Conservation (phyloP, 2,797 vertebrate genomes). For the Molossus alvarezi region DNA sequence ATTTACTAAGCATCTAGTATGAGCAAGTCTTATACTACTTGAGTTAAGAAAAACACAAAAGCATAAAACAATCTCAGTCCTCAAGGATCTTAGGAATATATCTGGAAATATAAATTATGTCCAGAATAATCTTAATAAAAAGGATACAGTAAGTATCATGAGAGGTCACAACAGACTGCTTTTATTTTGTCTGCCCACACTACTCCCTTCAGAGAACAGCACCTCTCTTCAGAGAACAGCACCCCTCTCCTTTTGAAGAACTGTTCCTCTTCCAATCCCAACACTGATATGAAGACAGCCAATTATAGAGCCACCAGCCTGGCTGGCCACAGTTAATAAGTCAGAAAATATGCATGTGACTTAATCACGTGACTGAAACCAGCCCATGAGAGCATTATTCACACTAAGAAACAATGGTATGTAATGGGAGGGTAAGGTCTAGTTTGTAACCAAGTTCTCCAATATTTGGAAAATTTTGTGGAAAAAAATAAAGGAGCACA, state of each 20-base stretch:
- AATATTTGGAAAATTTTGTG: not conserved
- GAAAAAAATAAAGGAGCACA: not conserved
- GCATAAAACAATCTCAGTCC: slow-evolving; percentile 13
- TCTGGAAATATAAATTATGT: not conserved
- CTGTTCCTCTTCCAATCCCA: not conserved
- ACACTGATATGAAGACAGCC: not conserved
- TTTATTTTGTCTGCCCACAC: not conserved
- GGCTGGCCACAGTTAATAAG: not conserved
- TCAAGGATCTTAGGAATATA: not conserved
- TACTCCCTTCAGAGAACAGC: not conserved
- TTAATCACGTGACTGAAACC: not conserved
- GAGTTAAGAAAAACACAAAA: slow-evolving; percentile 43
- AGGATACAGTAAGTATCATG: not conserved
- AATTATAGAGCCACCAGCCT: not conserved
- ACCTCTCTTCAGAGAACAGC: not conserved
- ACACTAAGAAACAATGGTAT: not conserved
- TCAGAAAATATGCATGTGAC: not conserved
- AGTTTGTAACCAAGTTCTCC: not conserved
- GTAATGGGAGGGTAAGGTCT: not conserved
- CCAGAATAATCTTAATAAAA: not conserved
- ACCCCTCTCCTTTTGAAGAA: not conserved
- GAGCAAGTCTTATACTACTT: not conserved
- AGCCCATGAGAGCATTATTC: not conserved
- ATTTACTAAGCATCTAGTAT: not conserved
- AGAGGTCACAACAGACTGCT: not conserved